Evolutionary conservation across 2,113 vertebrate genomes (phyloP).

Genomic region (Ptilonorhynchus violaceus): DNA sequence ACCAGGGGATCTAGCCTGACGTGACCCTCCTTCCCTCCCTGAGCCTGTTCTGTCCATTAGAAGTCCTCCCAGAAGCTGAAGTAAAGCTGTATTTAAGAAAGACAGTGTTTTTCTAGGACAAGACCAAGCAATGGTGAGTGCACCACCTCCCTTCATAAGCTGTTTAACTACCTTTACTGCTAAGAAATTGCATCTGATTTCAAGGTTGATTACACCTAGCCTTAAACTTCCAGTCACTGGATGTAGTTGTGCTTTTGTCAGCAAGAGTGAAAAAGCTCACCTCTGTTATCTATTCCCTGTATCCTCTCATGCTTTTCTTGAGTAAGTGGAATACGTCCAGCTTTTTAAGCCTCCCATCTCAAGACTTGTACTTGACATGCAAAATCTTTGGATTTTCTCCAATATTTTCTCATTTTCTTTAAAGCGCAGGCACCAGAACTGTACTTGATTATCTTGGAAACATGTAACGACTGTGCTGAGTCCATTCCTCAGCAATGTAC

Average conservation of each 20-base stretch:
- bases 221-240: conserved; percentile 52
- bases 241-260: conserved; percentile 46
- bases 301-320: not conserved
- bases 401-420: not conserved
- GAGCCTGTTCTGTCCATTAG: not conserved
- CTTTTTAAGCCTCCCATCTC: not conserved
- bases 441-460: not conserved
- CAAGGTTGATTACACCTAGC: conserved; percentile 43
- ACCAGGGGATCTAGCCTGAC: not conserved
- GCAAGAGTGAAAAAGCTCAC: conserved; percentile 7
- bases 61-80: not conserved
- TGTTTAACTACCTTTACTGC: conserved; percentile 46
- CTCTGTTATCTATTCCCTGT: not conserved
- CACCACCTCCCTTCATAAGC: not conserved
- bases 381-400: conserved; percentile 18
- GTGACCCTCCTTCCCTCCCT: not conserved
- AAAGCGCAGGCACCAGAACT: not conserved
- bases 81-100: not conserved
- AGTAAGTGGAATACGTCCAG: not conserved
- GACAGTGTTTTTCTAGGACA: not conserved
- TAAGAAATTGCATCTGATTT: conserved; percentile 43
- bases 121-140: not conserved
- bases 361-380: not conserved
- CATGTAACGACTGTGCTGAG: not conserved
- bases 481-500: not conserved